Evolutionary conservation across 37 sponge, comb jelly and placozoan species (phyloP), one percentile per base, ranked within the genome.

Genomic region (Haliclona indistincta): DNA sequence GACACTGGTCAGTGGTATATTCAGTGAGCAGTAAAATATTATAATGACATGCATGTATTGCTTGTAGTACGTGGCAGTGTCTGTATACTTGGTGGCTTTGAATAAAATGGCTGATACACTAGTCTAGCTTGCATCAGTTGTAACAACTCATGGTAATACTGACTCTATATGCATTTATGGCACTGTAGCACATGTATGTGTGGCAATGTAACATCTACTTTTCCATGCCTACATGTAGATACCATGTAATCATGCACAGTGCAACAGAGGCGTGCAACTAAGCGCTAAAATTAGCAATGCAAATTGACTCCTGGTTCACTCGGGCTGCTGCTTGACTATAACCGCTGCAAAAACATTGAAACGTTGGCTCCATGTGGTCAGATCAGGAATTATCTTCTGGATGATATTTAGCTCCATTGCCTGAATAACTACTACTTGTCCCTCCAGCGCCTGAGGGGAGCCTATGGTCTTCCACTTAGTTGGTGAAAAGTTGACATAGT

Each of bases 301-400:
- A 45, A 63, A 30, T 19, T 63, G 19, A 30, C 11, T 11, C 52
- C 52, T 19, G 52, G 20, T 30, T 22, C 78, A 37, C 5, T 25
- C 43, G 3, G 78, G 78, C 19, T 77, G 36, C 11, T 71, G 20
- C 43, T 51, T 2, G 0, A 17, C 56, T 29, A 77, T 3, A 13
- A 62, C 58, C 38, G 76, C 56, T 0, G 54, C 44, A 40, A 65
- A 84, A 1, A 77, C 0, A 0, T 71, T 54, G 42, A 63, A 84
- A 38, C 85, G 77, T 28, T 84, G 85, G 4, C 28, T 1, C 78
- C 85, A 84, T 1, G 85, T 84, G 66, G 71, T 42, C 10, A 84
- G 32, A 45, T 84, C 85, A 3, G 63, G 70, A 5, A 83, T 68
- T 5, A 73, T 4, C n/a, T 36, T 63, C 44, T 56, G 63, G 53